These are phyloP conservation scores for Uloborus diversus DNA, from an alignment of 1,140 invertebrate species.

Conservation along the genomic window DNA sequence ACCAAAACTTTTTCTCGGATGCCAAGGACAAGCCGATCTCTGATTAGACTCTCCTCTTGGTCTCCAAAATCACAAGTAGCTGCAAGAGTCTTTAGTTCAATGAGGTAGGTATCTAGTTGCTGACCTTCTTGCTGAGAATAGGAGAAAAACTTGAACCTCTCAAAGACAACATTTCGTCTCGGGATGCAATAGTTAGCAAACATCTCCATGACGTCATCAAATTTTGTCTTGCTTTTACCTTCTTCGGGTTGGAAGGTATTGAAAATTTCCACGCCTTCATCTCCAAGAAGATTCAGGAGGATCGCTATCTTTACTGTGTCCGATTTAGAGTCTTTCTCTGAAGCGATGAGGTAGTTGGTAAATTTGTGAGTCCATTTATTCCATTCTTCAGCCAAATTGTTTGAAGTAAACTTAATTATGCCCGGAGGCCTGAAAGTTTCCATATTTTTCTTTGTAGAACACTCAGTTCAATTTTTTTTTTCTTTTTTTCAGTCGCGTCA, in stretches of 20 bases:
- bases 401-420: too few relatives aligned
- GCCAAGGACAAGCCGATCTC: conserved; percentile 64
- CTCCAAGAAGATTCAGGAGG: neutral
- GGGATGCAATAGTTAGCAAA: conserved; percentile 8
- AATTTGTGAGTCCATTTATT: conserved; percentile 5
- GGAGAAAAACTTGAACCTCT: conserved; percentile 20
- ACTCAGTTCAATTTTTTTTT: too few relatives aligned
- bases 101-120: conserved; percentile 64
- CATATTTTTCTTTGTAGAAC: too few relatives aligned
- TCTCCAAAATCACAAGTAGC: conserved; percentile 63
- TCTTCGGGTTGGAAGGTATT: conserved; percentile 5
- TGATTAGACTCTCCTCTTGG: conserved; percentile 63
- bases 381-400: neutral
- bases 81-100: conserved; percentile 61
- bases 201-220: neutral
- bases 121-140: conserved; percentile 47
- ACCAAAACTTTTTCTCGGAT: conserved; percentile 12
- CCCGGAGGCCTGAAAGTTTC: too few relatives aligned
- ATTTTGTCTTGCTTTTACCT: neutral
- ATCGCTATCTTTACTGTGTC: conserved; percentile 11
- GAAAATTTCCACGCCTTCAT: conserved; percentile 17
- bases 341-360: neutral
- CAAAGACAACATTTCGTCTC: too few relatives aligned
- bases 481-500: too few relatives aligned
- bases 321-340: neutral